A percentile compares a stretch with the other conserved stretches of the same genome.
These are phyloP conservation scores for Garra rufa DNA, from an alignment of 2,113 vertebrate genomes.

Conservation along the genomic window DNA sequence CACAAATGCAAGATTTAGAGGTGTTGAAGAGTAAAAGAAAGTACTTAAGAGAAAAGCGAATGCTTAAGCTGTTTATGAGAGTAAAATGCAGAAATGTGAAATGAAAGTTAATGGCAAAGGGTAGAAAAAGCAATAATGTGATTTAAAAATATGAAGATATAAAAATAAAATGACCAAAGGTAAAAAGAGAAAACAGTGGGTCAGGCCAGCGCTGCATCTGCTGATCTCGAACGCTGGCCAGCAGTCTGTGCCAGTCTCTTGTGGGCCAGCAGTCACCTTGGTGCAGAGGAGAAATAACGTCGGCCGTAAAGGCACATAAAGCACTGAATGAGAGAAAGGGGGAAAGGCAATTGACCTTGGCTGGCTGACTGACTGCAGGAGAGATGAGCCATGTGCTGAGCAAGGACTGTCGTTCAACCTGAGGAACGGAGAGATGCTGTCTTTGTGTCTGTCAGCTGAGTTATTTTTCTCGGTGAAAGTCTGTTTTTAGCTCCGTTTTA, in stretches of 20 bases:
- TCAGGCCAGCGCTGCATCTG: conserved; percentile 1
- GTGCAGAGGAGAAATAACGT: conserved; percentile 83
- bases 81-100: neutral
- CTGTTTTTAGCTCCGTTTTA: neutral
- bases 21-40: neutral
- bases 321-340: conserved; percentile 72
- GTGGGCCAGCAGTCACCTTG: conserved; percentile 81
- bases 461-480: conserved; percentile 22
- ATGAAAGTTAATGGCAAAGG: neutral
- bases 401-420: conserved; percentile 12
- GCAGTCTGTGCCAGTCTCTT: conserved; percentile 67
- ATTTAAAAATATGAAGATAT: neutral
- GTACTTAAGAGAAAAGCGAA: conserved; percentile 21
- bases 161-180: too few relatives aligned
- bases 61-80: neutral
- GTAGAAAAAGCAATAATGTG: neutral
- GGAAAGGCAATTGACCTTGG: conserved; percentile 81
- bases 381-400: conserved; percentile 10
- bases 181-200: neutral
- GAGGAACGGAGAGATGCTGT: neutral
- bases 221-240: conserved; percentile 33
- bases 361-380: conserved; percentile 59
- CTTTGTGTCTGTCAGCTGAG: neutral
- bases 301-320: conserved; percentile 76
- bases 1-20: conserved; percentile 1